Conservation (phyloP, 2,113 vertebrate species). For the Petroica traversi region DNA sequence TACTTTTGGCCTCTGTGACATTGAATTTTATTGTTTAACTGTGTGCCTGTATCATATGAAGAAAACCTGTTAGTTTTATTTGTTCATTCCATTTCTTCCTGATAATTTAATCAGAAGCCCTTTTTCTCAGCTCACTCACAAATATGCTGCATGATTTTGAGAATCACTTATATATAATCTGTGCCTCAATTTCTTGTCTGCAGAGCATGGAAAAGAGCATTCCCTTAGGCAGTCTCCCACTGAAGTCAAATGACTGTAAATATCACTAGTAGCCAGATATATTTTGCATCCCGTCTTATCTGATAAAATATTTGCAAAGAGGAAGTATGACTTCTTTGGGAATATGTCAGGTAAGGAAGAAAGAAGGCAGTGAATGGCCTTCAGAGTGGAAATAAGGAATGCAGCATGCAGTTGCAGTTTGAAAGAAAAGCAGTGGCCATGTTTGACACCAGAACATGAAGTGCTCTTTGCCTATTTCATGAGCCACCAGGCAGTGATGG, state of each 20-base stretch:
- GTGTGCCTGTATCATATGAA: background rate
- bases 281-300: background rate
- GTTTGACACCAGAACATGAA: background rate
- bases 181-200: background rate
- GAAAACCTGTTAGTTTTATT: background rate
- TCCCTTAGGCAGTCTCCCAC: background rate
- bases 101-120: background rate
- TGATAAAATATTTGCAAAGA: background rate
- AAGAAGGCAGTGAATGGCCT: background rate
- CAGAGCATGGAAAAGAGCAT: background rate
- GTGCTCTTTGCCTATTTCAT: accelerated
- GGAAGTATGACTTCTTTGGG: background rate
- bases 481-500: background rate
- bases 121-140: background rate
- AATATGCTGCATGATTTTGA: background rate
- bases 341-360: background rate
- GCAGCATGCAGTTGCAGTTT: background rate
- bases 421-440: background rate
- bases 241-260: background rate
- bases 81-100: background rate
- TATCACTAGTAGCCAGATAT: background rate
- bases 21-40: background rate
- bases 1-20: background rate
- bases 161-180: background rate
- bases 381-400: background rate